Evolutionary conservation across 2,797 vertebrate genomes (phyloP).

Genomic region (Busarellus nigricollis): DNA sequence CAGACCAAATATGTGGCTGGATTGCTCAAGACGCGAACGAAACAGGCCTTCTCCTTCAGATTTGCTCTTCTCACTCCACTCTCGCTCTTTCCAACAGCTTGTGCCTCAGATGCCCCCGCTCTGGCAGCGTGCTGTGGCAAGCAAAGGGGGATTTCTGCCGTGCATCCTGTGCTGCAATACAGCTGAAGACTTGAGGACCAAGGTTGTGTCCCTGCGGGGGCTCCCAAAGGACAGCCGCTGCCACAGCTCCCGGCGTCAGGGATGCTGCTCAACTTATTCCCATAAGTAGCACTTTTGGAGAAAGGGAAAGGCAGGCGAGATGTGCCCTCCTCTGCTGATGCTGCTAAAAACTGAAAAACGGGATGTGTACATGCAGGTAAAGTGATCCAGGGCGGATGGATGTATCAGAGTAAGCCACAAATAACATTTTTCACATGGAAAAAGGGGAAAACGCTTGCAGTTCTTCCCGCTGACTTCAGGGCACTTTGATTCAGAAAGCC

Average conservation of each 20-base stretch:
- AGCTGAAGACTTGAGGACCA: background rate
- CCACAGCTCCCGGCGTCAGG: background rate
- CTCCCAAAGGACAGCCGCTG: background rate
- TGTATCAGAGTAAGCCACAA: background rate
- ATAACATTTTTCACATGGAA: background rate
- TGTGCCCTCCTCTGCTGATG: too few relatives aligned
- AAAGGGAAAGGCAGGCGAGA: background rate
- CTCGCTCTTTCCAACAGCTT: background rate
- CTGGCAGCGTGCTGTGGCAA: accelerated
- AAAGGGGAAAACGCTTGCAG: background rate
- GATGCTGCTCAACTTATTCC: background rate
- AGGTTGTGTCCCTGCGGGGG: background rate
- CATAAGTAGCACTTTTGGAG: background rate
- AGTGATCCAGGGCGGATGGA: background rate
- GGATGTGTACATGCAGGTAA: background rate
- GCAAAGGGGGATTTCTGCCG: background rate
- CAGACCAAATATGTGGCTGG: background rate
- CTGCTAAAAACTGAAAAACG: background rate
- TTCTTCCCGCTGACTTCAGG: background rate
- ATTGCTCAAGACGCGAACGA: background rate
- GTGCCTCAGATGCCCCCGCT: background rate
- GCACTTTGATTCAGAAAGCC: background rate
- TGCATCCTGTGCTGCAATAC: accelerated
- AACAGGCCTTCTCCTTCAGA: background rate
- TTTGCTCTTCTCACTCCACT: background rate